These are phyloP conservation scores for Catamblyrhynchus diadema DNA, from an alignment of 2,797 vertebrate genomes.

Conservation along the genomic window DNA sequence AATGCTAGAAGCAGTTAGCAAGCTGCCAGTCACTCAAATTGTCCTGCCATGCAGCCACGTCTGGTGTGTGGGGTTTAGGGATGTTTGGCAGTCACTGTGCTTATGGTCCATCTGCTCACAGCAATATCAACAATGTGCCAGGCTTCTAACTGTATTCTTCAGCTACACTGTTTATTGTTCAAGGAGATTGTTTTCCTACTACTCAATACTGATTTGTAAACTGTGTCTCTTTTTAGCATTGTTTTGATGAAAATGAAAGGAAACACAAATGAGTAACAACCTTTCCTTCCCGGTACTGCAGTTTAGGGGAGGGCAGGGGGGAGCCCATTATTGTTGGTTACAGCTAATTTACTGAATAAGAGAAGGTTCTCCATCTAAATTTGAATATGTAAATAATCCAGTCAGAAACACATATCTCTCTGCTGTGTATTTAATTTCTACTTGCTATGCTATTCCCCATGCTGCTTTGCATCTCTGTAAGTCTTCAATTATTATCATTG, in stretches of 20 bases:
- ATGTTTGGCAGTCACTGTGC: constrained; percentile 12
- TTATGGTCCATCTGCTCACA: constrained; percentile 52
- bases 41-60: background rate
- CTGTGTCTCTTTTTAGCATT: background rate
- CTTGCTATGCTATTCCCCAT: background rate
- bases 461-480: background rate
- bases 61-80: background rate
- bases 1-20: background rate
- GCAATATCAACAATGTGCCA: background rate
- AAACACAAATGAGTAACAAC: background rate
- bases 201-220: constrained; percentile 46
- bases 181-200: constrained; percentile 15
- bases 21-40: background rate
- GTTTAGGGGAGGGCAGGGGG: background rate
- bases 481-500: constrained; percentile 2
- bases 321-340: background rate
- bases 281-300: background rate
- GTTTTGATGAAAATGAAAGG: background rate
- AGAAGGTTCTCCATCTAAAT: background rate
- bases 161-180: constrained; percentile 10
- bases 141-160: constrained; percentile 33
- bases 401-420: background rate
- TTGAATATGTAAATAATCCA: constrained; percentile 11
- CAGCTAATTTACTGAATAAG: background rate
- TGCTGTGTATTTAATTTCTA: constrained; percentile 13